Evolutionary conservation across 2,113 vertebrate genomes (phyloP).

Genomic region (Lepisosteus oculatus): DNA sequence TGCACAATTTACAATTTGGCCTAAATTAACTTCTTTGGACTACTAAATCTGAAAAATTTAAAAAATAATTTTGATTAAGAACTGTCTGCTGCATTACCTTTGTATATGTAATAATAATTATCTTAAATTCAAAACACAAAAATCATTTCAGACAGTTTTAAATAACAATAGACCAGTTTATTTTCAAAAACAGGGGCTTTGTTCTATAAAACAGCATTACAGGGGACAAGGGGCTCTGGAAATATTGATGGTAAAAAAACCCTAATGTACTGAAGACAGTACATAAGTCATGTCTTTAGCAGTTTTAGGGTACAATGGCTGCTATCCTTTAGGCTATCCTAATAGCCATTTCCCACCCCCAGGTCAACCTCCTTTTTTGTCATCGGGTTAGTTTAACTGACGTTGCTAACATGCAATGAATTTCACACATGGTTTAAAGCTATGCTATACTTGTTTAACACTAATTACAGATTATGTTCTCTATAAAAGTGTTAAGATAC

Average conservation of each 20-base stretch:
- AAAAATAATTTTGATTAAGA: no score
- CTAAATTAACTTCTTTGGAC: no score
- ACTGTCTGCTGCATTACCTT: no score
- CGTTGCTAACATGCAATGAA: no score
- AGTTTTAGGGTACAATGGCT: background rate
- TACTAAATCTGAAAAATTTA: no score
- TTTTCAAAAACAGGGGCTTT: background rate
- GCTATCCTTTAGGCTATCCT: background rate
- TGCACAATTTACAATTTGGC: no score
- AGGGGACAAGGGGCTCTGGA: background rate
- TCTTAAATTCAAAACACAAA: background rate
- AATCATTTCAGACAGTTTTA: background rate
- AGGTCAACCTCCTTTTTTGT: background rate
- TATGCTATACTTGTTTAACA: background rate
- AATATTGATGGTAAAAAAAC: background rate
- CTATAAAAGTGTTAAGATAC: no score
- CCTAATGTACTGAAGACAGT: background rate
- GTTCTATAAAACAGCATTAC: background rate
- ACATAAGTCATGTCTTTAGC: conserved; percentile 3
- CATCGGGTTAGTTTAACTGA: no score
- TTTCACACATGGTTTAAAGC: background rate
- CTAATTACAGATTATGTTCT: no score
- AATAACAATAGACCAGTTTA: background rate
- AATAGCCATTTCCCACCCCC: background rate
- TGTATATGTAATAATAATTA: no score